Evolutionary conservation across 1,140 invertebrate genomes (phyloP).

Genomic region (Dolichoris vasculosae): DNA sequence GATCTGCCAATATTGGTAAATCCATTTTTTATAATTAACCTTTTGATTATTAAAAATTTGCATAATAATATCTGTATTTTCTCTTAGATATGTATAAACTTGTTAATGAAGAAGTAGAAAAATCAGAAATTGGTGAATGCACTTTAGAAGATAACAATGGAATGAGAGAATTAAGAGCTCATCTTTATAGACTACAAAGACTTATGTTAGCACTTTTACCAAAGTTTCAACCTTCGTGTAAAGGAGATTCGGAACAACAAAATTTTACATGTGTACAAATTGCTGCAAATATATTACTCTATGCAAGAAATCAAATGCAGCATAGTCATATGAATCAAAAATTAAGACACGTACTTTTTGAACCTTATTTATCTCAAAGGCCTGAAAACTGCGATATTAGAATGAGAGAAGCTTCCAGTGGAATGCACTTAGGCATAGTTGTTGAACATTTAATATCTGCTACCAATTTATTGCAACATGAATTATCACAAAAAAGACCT

Average conservation of each 20-base stretch:
- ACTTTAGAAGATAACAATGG: slow-evolving; percentile 70
- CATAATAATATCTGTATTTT: not conserved
- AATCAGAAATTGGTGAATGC: slow-evolving; percentile 56
- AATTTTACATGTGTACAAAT: slow-evolving; percentile 75
- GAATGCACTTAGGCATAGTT: slow-evolving; percentile 66
- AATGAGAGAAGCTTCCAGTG: slow-evolving; percentile 61
- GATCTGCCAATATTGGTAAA: slow-evolving; percentile 81
- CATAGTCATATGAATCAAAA: slow-evolving; percentile 72
- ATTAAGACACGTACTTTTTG: slow-evolving; percentile 69
- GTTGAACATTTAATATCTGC: slow-evolving; percentile 68
- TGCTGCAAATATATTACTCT: slow-evolving; percentile 81
- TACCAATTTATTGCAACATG: slow-evolving; percentile 65
- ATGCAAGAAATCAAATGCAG: slow-evolving; percentile 77
- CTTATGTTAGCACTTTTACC: slow-evolving; percentile 83
- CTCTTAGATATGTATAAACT: slow-evolving; percentile 70
- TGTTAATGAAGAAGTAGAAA: slow-evolving; percentile 68
- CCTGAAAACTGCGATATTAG: slow-evolving; percentile 59
- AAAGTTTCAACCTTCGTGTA: slow-evolving; percentile 75
- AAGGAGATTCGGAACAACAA: slow-evolving; percentile 59
- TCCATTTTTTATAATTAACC: slow-evolving; percentile 37
- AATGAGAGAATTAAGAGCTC: slow-evolving; percentile 75
- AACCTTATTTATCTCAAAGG: slow-evolving; percentile 65
- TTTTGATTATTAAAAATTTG: not conserved
- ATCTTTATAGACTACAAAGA: slow-evolving; percentile 79
- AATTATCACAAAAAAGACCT: slow-evolving; percentile 65